Evolutionary conservation across 1,140 invertebrate genomes (phyloP).

Genomic region (Marisa cornuarietis): DNA sequence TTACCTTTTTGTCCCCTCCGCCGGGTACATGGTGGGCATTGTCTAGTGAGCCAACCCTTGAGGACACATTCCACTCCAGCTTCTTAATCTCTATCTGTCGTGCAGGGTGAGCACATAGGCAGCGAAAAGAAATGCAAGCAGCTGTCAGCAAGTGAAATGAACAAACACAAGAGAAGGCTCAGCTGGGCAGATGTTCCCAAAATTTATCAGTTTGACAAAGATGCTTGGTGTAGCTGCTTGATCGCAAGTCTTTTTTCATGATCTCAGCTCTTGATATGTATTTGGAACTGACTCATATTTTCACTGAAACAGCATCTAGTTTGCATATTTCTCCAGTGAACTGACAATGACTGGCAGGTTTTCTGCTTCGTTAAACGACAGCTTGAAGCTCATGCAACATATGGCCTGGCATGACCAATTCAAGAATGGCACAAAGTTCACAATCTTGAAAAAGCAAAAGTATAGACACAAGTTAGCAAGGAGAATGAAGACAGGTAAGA

Average conservation of each 20-base stretch:
- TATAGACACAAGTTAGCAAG: neutral
- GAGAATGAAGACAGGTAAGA: neutral
- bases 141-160: neutral
- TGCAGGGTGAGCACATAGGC: neutral
- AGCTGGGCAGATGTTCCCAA: too few species aligned
- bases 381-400: too few species aligned
- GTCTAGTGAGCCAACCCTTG: constrained; percentile 78
- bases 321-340: too few species aligned
- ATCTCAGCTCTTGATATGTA: too few species aligned
- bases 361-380: too few species aligned
- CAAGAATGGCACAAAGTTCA: neutral
- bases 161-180: constrained; percentile 7
- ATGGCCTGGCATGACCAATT: too few species aligned
- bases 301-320: too few species aligned
- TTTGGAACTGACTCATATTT: too few species aligned
- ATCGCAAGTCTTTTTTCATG: too few species aligned
- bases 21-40: constrained; percentile 81
- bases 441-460: neutral
- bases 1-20: constrained; percentile 75
- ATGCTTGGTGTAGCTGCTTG: too few species aligned
- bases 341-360: too few species aligned
- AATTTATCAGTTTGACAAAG: too few species aligned
- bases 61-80: constrained; percentile 38
- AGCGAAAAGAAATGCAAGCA: neutral
- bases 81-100: constrained; percentile 42